Conservation (phyloP, 2,888 invertebrate genomes). For the Patella ulyssiponensis region DNA sequence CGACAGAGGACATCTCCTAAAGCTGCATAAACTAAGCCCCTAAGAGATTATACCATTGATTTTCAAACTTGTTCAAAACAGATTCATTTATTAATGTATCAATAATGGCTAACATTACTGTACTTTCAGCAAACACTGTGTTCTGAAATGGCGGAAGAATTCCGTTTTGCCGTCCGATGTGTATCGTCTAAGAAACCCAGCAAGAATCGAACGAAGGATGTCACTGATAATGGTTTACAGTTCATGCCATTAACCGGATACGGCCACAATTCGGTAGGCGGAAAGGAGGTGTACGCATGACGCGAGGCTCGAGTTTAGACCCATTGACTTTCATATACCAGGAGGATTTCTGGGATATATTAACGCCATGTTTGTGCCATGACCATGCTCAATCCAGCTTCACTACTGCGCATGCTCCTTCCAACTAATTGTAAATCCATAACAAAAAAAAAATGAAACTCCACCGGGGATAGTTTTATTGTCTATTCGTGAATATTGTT, state of each 20-base stretch:
- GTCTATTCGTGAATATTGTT: too few relatives aligned
- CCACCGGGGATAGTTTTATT: neutral
- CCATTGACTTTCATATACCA: slow-evolving; percentile 1
- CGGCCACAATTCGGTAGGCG: slow-evolving; percentile 44
- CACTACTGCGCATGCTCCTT: slow-evolving; percentile 2
- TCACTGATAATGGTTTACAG: slow-evolving; percentile 65
- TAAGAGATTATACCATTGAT: too few relatives aligned
- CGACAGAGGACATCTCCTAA: neutral
- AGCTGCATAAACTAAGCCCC: neutral
- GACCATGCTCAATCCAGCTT: slow-evolving; percentile 4
- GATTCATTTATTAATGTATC: too few relatives aligned
- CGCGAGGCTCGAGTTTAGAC: slow-evolving; percentile 12
- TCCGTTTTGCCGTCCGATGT: slow-evolving; percentile 91
- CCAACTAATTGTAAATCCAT: neutral
- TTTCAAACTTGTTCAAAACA: too few relatives aligned
- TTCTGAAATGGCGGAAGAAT: slow-evolving; percentile 94
- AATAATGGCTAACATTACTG: neutral
- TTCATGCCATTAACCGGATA: slow-evolving; percentile 61
- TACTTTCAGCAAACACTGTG: slow-evolving; percentile 84
- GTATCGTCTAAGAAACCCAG: slow-evolving; percentile 86
- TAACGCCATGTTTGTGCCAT: slow-evolving; percentile 7
- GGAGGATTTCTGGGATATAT: neutral
- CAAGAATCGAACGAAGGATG: slow-evolving; percentile 51
- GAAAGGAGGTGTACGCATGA: slow-evolving; percentile 60
- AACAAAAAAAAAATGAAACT: too few relatives aligned